Evolutionary conservation across 2,113 vertebrate genomes (phyloP).

Genomic region (Phrynocephalus versicolor): DNA sequence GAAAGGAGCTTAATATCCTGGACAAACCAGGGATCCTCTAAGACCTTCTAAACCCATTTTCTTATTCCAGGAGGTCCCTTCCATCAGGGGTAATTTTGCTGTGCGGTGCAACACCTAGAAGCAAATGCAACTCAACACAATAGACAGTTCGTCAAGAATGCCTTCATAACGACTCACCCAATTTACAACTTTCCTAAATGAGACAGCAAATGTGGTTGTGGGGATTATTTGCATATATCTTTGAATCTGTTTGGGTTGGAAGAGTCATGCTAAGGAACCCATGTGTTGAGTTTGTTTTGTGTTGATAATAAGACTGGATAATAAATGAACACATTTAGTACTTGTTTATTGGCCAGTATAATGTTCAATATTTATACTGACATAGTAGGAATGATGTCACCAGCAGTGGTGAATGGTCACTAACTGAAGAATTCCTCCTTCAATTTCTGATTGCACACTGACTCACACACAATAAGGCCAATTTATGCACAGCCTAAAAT

Average conservation of each 20-base stretch:
- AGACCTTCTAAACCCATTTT: not conserved
- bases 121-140: constrained; percentile 16
- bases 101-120: not conserved
- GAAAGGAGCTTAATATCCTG: not conserved
- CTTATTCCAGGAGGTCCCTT: constrained; percentile 23
- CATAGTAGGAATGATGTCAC: too few relatives aligned
- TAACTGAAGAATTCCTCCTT: too few relatives aligned
- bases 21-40: not conserved
- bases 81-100: not conserved
- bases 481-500: too few relatives aligned
- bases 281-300: not conserved
- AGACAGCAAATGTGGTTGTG: constrained; percentile 17
- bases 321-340: not conserved
- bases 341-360: too few relatives aligned
- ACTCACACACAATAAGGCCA: too few relatives aligned
- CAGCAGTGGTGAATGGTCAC: too few relatives aligned
- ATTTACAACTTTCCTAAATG: constrained; percentile 45
- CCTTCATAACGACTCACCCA: constrained; percentile 51
- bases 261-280: not conserved
- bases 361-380: too few relatives aligned
- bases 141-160: constrained; percentile 35
- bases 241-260: constrained; percentile 9
- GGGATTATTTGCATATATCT: constrained; percentile 17
- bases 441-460: too few relatives aligned
- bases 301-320: constrained; percentile 1